Evolutionary conservation across 2,113 vertebrate species (phyloP).

Genomic region (Naja naja): DNA sequence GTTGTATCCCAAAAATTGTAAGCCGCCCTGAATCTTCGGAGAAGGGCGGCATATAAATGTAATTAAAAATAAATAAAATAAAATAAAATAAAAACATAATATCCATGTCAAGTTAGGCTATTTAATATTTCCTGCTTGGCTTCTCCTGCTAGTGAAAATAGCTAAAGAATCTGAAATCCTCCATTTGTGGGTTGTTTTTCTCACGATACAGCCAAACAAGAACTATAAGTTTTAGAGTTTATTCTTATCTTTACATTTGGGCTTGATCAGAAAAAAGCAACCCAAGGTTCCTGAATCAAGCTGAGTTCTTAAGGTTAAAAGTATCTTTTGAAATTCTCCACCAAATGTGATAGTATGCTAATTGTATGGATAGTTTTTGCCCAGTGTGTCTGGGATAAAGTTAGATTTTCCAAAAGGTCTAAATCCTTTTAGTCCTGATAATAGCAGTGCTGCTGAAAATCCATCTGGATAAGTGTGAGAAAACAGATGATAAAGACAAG

Average conservation of each 20-base stretch:
- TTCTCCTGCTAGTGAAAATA: neutral
- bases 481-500: neutral
- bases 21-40: no score
- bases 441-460: neutral
- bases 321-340: neutral
- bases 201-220: neutral
- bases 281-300: neutral
- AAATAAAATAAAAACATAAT: no score
- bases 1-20: no score
- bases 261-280: neutral
- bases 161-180: neutral
- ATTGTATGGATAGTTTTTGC: neutral
- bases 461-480: neutral
- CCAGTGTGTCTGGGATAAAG: neutral
- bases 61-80: no score
- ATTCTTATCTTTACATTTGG: neutral
- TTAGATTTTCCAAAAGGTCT: neutral
- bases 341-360: neutral
- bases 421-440: neutral
- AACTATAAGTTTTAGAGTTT: neutral
- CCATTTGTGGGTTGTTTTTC: neutral
- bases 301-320: neutral
- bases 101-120: neutral
- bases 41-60: no score
- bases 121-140: neutral